Evolutionary conservation across 2,113 vertebrate species (phyloP).

Genomic region (Pachyramphus minor): DNA sequence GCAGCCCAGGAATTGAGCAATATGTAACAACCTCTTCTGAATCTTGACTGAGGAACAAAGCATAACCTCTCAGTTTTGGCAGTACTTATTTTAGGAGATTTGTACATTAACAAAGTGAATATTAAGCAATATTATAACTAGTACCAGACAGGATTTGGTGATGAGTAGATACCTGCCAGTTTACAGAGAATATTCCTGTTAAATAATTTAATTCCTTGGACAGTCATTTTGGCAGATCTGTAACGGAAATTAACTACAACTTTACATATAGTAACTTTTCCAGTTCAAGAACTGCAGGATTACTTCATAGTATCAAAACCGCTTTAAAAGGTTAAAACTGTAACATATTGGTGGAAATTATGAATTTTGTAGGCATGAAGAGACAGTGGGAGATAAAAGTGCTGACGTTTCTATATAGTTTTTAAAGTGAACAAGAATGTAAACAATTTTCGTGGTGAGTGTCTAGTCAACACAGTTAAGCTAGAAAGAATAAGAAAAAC

Average conservation of each 20-base stretch:
- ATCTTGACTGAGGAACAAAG: background rate
- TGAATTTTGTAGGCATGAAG: background rate
- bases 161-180: background rate
- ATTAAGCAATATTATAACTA: background rate
- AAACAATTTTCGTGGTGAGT: background rate
- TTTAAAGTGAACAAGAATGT: background rate
- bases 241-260: background rate
- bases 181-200: background rate
- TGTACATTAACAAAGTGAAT: background rate
- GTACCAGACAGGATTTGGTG: background rate
- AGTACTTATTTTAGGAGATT: background rate
- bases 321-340: background rate
- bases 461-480: background rate
- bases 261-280: background rate
- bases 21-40: background rate
- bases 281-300: background rate
- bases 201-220: background rate
- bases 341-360: background rate
- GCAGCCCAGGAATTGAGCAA: background rate
- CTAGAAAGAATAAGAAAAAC: background rate
- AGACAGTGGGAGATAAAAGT: background rate
- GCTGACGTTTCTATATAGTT: background rate
- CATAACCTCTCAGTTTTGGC: background rate
- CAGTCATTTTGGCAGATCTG: background rate
- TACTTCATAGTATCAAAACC: background rate